Evolutionary conservation across 2,888 invertebrate genomes (phyloP), one percentile per base, ranked within the genome.

Genomic region (Pheosia gnoma): DNA sequence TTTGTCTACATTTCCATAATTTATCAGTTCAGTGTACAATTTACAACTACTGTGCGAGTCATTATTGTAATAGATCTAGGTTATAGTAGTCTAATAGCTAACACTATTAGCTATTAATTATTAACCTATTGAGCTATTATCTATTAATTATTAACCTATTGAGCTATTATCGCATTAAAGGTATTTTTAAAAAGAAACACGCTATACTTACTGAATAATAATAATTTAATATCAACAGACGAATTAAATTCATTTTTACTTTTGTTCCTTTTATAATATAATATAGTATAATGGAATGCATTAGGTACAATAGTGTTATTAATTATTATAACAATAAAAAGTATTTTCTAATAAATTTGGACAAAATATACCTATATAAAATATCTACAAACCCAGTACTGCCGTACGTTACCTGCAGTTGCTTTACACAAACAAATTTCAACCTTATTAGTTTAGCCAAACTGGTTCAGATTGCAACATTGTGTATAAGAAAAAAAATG

Each of bases 151-250:
- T 25, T 25, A 25, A 25, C 25, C 25, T 25, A 25, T 25, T 25
- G 25, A 25, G 25, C 25, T 25, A 25, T 25, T 25, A 25, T 25
- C 25, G 25, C 25, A 25, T 25, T 25, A 25, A 25, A 25, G 25
- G 25, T 25, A 25, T 25, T n/a, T n/a, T n/a, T 25, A 25, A 25
- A 25, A 25, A 25, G 2, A 51, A 25, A 25, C 0, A 51, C 5
- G 8, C 9, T 25, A 25, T 1, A 51, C 9, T 47, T 76, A 66
- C 38, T 76, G 62, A 63, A 62, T 74, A 81, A 80, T 84, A 76
- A 80, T 85, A 74, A 70, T 89, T 87, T 89, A 85, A 85, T 89
- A 85, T 85, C 83, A 91, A 90, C 90, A 88, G 77, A 85, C 83
- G 85, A 89, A 87, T 85, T 84, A 84, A 85, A 88, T 89, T 88